Evolutionary conservation across 2,797 vertebrate species (phyloP), one percentile per base, ranked within the genome.

Genomic region (Sebastes kiyomatsui): DNA sequence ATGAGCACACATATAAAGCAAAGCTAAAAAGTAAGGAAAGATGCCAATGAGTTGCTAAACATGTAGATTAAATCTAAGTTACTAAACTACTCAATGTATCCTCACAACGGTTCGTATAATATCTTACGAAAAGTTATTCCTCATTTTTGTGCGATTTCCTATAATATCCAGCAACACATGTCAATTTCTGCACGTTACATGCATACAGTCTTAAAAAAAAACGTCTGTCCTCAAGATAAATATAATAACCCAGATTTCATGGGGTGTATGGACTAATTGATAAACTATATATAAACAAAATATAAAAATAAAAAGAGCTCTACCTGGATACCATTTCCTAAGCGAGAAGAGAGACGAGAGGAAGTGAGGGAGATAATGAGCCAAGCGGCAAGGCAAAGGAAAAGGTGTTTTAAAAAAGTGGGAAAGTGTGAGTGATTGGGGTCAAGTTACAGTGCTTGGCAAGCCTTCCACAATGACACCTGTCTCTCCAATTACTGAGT

Each of bases 401-500:
- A 12, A 67, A 46, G 7, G 65, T 79, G 56, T 20, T 56, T 52
- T 3, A 67, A 65, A 73, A 55, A 66, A 65, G 22, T 42, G 10
- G 42, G 61, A 30, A 74, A 55, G 56, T 61, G 60, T 6, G 35
- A 79, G 22, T 18, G 71, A 82, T 23, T 68, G 22, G 25, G 67
- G 55, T 87, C 58, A 84, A 68, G 72, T 25, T 67, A 58, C 56
- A 84, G 28, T 55, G 38, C 22, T 32, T 72, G 67, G 49, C 22
- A 42, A 52, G 56, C n/a, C 42, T 67, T 75, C 49, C 32, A 69
- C 76, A 71, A 23, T 67, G 67, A 79, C 71, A 82, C 61, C 77
- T 81, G 80, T 69, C 66, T 72, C 42, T 85, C 65, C 87, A 86
- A 79, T 87, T 85, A 87, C 62, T 25, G 38, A 75, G 27, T 73